phyloP scores from a whole-genome alignment of 2,797 vertebrate species.

The Anabas testudineus region DNA sequence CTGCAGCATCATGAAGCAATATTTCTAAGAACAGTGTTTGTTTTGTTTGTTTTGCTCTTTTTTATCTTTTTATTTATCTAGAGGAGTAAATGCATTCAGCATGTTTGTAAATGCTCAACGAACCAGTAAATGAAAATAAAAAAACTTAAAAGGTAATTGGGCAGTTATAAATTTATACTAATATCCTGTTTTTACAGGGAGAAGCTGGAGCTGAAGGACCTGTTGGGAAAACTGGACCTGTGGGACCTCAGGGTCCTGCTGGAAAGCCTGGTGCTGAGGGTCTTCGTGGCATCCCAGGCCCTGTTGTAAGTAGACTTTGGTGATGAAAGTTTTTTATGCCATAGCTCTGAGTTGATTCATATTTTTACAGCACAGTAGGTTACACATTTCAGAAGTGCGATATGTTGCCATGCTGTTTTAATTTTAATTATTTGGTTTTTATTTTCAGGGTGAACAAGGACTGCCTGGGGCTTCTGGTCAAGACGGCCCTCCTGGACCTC shows the following conservation, averaged over 20 bases:
- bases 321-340: too few relatives aligned
- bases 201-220: constrained; percentile 95
- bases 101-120: background rate
- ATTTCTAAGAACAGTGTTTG: background rate
- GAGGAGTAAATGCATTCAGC: background rate
- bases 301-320: constrained; percentile 88
- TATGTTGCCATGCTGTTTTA: too few relatives aligned
- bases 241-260: constrained; percentile 93
- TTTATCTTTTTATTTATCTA: too few relatives aligned
- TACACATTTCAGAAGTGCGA: too few relatives aligned
- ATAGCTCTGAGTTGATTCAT: too few relatives aligned
- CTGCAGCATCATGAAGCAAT: background rate
- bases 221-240: constrained; percentile 95
- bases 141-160: background rate
- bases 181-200: constrained; percentile 83
- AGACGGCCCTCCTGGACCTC: constrained; percentile 94
- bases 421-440: constrained; percentile 1
- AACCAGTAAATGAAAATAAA: too few relatives aligned
- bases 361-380: too few relatives aligned
- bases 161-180: background rate
- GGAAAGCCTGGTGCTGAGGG: constrained; percentile 96
- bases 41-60: background rate
- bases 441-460: constrained; percentile 94
- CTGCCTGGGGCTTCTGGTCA: constrained; percentile 93
- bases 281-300: constrained; percentile 96